These are phyloP conservation scores for Trialeurodes vaporariorum DNA, from an alignment of 1,140 invertebrate genomes.

Conservation along the genomic window DNA sequence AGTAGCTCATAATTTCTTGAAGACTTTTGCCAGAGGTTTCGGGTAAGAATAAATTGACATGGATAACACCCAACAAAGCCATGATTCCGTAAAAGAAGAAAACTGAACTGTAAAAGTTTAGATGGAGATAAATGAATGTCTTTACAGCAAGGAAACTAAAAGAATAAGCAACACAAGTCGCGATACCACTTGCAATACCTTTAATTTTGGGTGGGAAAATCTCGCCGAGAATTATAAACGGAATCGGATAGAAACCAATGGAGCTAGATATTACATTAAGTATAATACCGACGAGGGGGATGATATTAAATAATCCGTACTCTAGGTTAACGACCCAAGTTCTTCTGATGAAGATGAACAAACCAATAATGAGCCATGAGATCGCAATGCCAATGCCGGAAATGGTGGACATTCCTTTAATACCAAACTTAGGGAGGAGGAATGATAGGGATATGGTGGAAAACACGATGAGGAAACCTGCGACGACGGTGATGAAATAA, in stretches of 20 bases:
- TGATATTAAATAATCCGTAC: conserved; percentile 30
- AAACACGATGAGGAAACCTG: conserved; percentile 40
- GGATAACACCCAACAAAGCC: conserved; percentile 52
- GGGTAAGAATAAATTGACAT: conserved; percentile 53
- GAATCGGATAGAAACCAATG: conserved; percentile 44
- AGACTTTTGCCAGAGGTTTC: conserved; percentile 68
- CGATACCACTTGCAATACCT: conserved; percentile 48
- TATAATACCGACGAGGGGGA: conserved; percentile 38
- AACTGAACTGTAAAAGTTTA: conserved; percentile 42
- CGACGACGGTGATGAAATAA: conserved; percentile 33
- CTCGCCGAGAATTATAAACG: conserved; percentile 47
- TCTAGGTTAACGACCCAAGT: conserved; percentile 12
- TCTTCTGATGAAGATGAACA: conserved; percentile 31
- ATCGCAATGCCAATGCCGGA: conserved; percentile 43
- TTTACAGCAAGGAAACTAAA: conserved; percentile 63
- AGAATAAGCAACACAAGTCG: conserved; percentile 50
- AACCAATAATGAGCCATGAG: conserved; percentile 41
- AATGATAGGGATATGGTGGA: conserved; percentile 38
- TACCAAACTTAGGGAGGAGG: conserved; percentile 42
- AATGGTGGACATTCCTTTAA: conserved; percentile 37
- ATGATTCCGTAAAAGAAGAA: conserved; percentile 59
- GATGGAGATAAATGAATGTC: conserved; percentile 47
- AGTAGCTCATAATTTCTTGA: conserved; percentile 44
- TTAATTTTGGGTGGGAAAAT: conserved; percentile 34
- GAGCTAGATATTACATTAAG: conserved; percentile 42